phyloP scores from a whole-genome alignment of 2,113 vertebrate genomes.

The Benthochromis sp. region DNA sequence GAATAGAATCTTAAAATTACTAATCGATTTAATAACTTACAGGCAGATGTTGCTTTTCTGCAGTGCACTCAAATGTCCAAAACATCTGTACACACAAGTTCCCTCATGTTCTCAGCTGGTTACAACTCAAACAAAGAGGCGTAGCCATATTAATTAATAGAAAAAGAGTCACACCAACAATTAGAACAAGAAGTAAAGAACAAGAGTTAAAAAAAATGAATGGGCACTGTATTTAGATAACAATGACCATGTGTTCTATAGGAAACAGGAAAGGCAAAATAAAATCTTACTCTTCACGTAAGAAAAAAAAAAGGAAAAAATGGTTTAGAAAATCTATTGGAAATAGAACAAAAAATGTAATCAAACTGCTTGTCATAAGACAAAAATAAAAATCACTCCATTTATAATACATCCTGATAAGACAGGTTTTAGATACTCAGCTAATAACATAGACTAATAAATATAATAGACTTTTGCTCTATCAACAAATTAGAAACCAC shows the following conservation, averaged over 20 bases:
- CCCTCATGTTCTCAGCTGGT: neutral
- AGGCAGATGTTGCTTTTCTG: neutral
- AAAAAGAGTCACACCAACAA: neutral
- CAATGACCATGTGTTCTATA: neutral
- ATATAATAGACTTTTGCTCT: neutral
- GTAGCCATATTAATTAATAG: neutral
- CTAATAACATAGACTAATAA: neutral
- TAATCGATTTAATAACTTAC: neutral
- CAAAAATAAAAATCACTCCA: neutral
- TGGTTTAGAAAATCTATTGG: neutral
- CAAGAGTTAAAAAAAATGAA: neutral
- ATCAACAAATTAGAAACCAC: neutral
- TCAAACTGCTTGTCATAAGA: neutral
- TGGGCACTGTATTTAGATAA: neutral
- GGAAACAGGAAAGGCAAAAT: neutral
- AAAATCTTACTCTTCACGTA: neutral
- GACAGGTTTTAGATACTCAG: neutral
- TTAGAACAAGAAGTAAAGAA: neutral
- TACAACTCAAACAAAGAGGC: neutral
- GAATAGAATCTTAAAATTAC: neutral
- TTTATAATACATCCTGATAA: neutral
- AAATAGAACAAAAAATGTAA: neutral
- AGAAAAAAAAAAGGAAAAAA: neutral
- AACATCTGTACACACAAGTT: neutral
- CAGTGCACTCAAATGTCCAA: neutral